phyloP scores from a whole-genome alignment of 2,888 invertebrate species.

The Blera fallax region DNA sequence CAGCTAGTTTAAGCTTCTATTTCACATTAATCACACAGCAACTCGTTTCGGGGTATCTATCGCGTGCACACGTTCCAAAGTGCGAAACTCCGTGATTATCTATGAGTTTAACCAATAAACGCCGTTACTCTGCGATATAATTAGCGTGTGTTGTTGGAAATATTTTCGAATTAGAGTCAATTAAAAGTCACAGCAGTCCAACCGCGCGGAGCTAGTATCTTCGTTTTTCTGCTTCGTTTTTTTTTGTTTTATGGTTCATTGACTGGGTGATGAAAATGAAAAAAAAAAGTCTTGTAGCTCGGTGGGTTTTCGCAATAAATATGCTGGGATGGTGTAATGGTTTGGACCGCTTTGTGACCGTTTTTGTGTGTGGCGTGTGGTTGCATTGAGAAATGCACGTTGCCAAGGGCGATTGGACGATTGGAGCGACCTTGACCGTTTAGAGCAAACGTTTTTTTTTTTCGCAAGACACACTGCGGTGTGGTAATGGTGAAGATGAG shows the following conservation, averaged over 20 bases:
- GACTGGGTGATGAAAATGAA: slow-evolving; percentile 35
- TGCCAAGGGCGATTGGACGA: slow-evolving; percentile 43
- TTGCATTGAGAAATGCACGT: slow-evolving; percentile 45
- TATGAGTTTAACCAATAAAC: slow-evolving; percentile 32
- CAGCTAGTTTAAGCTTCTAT: slow-evolving; percentile 47
- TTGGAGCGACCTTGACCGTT: slow-evolving; percentile 58
- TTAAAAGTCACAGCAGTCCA: slow-evolving; percentile 38
- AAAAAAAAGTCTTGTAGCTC: not conserved
- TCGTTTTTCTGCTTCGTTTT: not conserved
- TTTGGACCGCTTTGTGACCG: slow-evolving; percentile 8
- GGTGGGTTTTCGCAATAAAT: not conserved
- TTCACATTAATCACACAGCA: slow-evolving; percentile 54
- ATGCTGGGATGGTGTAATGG: slow-evolving; percentile 4
- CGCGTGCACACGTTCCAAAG: slow-evolving; percentile 53
- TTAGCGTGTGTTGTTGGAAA: slow-evolving; percentile 56
- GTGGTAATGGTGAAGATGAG: not conserved
- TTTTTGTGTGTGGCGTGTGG: slow-evolving; percentile 8
- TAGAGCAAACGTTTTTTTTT: not conserved
- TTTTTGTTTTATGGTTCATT: slow-evolving; percentile 29
- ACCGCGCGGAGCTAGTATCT: not conserved
- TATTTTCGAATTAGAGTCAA: slow-evolving; percentile 63
- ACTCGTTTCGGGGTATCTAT: slow-evolving; percentile 37
- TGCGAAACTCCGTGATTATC: slow-evolving; percentile 54
- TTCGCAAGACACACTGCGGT: not conserved
- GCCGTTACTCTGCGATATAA: slow-evolving; percentile 59